These are phyloP conservation scores for Lysandra bellargus DNA, from an alignment of 2,888 invertebrate genomes.

Conservation along the genomic window DNA sequence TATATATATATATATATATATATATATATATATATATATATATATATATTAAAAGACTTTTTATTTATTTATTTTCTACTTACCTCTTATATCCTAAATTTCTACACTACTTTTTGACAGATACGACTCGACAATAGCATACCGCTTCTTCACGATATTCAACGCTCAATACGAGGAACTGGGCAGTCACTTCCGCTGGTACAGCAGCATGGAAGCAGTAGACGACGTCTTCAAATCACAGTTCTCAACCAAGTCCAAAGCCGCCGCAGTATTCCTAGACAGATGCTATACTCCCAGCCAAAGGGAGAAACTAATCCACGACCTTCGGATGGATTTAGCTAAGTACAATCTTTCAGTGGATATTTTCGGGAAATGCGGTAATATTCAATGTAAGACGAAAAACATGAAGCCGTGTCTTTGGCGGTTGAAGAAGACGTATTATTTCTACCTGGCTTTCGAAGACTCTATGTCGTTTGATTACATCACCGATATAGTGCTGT, in stretches of 20 bases:
- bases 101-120: slow-evolving; percentile 42
- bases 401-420: slow-evolving; percentile 59
- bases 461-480: slow-evolving; percentile 83
- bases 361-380: slow-evolving; percentile 78
- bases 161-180: slow-evolving; percentile 51
- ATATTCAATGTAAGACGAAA: slow-evolving; percentile 52
- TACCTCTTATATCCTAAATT: background rate
- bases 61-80: background rate
- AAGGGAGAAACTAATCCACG: slow-evolving; percentile 55
- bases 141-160: slow-evolving; percentile 52
- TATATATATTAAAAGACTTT: too few relatives aligned
- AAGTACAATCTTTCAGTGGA: slow-evolving; percentile 67
- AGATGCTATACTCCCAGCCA: slow-evolving; percentile 56
- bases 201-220: slow-evolving; percentile 48
- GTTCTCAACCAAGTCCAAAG: slow-evolving; percentile 53
- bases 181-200: slow-evolving; percentile 51
- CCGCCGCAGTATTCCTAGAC: slow-evolving; percentile 62
- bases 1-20: too few relatives aligned
- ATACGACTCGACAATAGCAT: slow-evolving; percentile 56
- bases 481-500: slow-evolving; percentile 72
- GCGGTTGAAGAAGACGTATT: slow-evolving; percentile 79
- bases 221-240: slow-evolving; percentile 45
- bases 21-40: too few relatives aligned
- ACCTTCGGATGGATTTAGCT: slow-evolving; percentile 65
- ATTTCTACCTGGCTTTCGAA: slow-evolving; percentile 86